These are phyloP conservation scores for Coenobita brevimanus DNA, from an alignment of 1,140 invertebrate genomes.

Conservation along the genomic window DNA sequence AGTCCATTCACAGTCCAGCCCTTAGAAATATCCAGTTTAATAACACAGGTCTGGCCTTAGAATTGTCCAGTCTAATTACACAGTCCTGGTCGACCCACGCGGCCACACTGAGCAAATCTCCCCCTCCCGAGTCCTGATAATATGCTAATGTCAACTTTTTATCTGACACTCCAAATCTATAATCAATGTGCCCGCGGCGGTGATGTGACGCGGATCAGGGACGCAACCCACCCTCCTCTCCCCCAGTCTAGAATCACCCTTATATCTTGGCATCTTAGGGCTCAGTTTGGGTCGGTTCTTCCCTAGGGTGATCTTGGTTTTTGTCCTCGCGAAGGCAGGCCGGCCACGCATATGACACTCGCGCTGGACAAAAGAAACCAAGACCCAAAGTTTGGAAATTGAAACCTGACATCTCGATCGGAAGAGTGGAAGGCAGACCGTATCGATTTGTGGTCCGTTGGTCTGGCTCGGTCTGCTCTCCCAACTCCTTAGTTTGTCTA, in stretches of 20 bases:
- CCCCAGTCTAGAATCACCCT: not conserved
- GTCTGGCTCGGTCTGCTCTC: not conserved
- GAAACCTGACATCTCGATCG: slow-evolving; percentile 64
- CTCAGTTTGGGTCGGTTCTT: not conserved
- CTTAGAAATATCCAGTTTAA: not conserved
- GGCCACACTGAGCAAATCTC: slow-evolving; percentile 45
- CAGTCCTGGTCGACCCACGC: slow-evolving; percentile 5
- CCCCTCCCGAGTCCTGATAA: slow-evolving; percentile 55
- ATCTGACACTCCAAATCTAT: slow-evolving; percentile 66
- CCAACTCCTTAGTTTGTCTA: not conserved
- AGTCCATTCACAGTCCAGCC: not conserved
- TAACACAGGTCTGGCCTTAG: too few relatives aligned
- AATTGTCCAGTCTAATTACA: slow-evolving; percentile 29
- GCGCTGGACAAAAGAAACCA: slow-evolving; percentile 51
- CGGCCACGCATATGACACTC: slow-evolving; percentile 64
- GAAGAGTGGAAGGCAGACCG: slow-evolving; percentile 38
- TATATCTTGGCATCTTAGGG: not conserved
- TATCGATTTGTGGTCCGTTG: slow-evolving; percentile 51
- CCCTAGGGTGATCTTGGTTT: not conserved
- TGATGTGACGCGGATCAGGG: not conserved
- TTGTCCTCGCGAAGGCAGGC: not conserved
- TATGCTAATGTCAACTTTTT: slow-evolving; percentile 67
- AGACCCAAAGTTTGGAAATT: slow-evolving; percentile 57
- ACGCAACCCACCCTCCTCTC: not conserved
- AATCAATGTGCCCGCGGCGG: slow-evolving; percentile 60